phyloP scores from a whole-genome alignment of 2,888 invertebrate species.

The Nomada fabriciana region DNA sequence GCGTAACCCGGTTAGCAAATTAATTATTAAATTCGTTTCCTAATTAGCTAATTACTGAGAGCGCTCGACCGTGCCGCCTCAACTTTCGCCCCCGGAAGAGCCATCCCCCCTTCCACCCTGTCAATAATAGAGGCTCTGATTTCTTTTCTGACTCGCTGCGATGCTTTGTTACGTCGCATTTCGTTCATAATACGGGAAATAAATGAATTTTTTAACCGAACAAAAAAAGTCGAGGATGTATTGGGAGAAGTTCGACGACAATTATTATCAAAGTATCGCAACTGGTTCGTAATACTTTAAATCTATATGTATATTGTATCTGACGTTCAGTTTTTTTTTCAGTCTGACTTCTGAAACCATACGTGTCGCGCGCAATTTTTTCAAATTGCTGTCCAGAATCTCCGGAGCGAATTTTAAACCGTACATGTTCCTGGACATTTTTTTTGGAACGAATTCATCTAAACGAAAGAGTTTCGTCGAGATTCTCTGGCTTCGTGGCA shows the following conservation, averaged over 20 bases:
- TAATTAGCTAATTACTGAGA: constrained; percentile 70
- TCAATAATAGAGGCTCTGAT: constrained; percentile 15
- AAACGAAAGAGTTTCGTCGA: constrained; percentile 51
- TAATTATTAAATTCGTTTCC: constrained; percentile 70
- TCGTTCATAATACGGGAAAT: too few relatives aligned
- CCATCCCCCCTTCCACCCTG: neutral
- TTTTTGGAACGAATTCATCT: constrained; percentile 13
- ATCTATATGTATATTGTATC: neutral
- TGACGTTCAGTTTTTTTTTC: neutral
- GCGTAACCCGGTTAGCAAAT: constrained; percentile 62
- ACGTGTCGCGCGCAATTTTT: constrained; percentile 11
- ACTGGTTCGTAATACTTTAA: too few relatives aligned
- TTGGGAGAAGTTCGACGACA: neutral
- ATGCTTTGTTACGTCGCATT: neutral
- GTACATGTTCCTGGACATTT: neutral
- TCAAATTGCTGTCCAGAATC: constrained; percentile 1
- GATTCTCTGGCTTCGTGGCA: constrained; percentile 59
- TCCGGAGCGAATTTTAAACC: neutral
- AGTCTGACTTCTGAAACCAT: constrained; percentile 13
- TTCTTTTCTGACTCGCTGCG: neutral
- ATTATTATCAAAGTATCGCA: too few relatives aligned
- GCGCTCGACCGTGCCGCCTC: constrained; percentile 51
- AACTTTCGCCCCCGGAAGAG: constrained; percentile 44
- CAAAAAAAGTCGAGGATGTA: neutral
- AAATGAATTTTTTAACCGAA: neutral